A percentile compares a stretch with the other conserved stretches of the same genome.
phyloP scores from a whole-genome alignment of 2,113 vertebrate species.

The Lamprologus tigripictilis region DNA sequence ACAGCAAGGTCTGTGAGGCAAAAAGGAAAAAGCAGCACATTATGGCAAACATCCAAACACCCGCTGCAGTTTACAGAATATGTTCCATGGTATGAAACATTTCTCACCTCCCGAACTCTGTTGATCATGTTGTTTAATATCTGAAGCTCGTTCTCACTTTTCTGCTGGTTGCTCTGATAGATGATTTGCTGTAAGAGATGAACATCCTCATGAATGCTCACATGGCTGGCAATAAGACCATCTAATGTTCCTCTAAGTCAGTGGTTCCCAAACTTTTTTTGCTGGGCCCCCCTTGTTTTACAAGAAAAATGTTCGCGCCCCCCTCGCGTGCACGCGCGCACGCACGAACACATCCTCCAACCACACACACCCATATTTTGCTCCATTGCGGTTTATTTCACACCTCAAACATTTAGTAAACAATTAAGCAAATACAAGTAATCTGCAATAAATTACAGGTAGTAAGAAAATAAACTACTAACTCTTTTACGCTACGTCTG shows the following conservation, averaged over 20 bases:
- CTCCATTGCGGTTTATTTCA: no score
- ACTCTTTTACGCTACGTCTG: no score
- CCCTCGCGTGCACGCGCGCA: no score
- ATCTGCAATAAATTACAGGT: no score
- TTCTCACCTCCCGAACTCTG: constrained; percentile 74
- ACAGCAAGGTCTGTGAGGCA: constrained; percentile 56
- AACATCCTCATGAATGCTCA: neutral
- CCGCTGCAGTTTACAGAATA: neutral
- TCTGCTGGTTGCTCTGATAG: constrained; percentile 75
- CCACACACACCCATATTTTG: no score
- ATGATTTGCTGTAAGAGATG: constrained; percentile 71
- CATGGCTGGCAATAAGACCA: neutral
- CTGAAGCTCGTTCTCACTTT: constrained; percentile 75
- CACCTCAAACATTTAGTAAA: no score
- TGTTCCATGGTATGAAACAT: neutral
- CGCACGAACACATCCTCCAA: no score
- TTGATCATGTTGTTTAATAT: constrained; percentile 76
- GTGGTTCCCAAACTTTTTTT: no score
- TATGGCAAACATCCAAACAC: neutral
- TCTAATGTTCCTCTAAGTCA: neutral
- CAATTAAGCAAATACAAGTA: no score
- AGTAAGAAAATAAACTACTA: no score
- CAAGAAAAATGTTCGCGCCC: no score
- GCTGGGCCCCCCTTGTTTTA: no score
- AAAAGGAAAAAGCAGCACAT: neutral